Evolutionary conservation across 1,140 invertebrate species (phyloP), one percentile per base, ranked within the genome.

Genomic region (Pogonomyrmex barbatus): DNA sequence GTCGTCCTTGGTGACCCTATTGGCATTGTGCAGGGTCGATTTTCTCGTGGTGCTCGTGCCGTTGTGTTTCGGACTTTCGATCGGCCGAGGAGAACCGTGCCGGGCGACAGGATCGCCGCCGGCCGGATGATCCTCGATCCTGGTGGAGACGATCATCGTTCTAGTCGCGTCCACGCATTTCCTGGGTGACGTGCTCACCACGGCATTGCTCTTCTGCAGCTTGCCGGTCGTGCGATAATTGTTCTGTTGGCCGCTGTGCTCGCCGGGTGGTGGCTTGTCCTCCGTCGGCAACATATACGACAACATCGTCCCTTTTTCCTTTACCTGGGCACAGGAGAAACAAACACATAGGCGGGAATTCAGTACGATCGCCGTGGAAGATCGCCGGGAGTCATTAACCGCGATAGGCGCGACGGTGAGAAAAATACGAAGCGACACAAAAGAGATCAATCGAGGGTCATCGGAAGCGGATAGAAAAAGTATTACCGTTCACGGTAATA

Each of bases 231-330:
- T 39, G 12, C 87, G 89, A 67, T 87, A 89, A 86, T 85, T 89
- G 39, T 62, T 75, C 60, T 91, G 93, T 71, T 91, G 87, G 47
- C 91, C 91, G 76, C 89, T 92, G 39, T 91, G 89, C 39, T 94
- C 92, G 75, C 92, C 94, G n/a, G 93, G 92, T 71, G 94, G 94
- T 79, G 94, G 94, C 87, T 95, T 95, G 92, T 95, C 95, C 81
- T 95, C 95, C 86, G 93, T 94, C 8, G 94, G 94, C 68, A 95
- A 77, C 94, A 95, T 95, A 89, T 95, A 95, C 87, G 95, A 95
- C 91, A 95, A 91, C 95, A 95, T 95, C 90, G 87, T 94, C 86
- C 81, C 84, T 82, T 50, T 70, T 73, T 50, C 81, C 78, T 89
- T 82, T 76, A 87, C 81, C 89, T 90, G 75, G 47, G n/a, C n/a